Base-by-base conservation (phyloP, 2,888 invertebrate species). In the Nomada fabriciana region DNA sequence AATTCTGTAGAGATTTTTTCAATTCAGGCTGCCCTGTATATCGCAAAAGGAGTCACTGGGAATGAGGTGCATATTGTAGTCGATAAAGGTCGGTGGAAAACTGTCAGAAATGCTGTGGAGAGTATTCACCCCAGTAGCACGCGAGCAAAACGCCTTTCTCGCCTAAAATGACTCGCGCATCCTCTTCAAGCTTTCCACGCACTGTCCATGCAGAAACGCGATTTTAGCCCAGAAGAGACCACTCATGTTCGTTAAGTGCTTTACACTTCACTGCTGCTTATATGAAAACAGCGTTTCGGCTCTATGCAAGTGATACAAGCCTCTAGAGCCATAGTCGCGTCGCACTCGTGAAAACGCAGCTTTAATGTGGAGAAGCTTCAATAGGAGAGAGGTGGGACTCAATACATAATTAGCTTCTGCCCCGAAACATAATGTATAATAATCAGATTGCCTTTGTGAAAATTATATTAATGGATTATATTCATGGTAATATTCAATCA, bases 201-300 rank as follows among this genome's bases (percentile, higher is more conserved):
- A 43, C 57, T 43, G 55, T 69, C 43, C 69, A 57, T 23, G 43
- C 11, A 25, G 57, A 57, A 69, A 57, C 69, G 13, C 43, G 57
- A 69, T 69, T 69, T 69, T 69, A 25, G 13, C 23, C 43, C 43
- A n/a, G 25, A n/a, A 43, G 43, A 7, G 25, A 25, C 43, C 69
- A 69, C 69, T 57, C 53, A 7, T 43, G 55, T 25, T 67, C 36
- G 53, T 57, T 57, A 57, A 69, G 57, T 18, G 43, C 18, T 69
- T 69, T 43, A 43, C 43, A 13, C 69, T 43, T 18, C 23, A 55
- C 53, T 42, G 43, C 23, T 57, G 42, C 68, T 68, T 68, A 57
- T 3, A n/a, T 25, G 69, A 69, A 43, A 43, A 67, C 36, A 36
- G 15, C 9, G 15, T 47, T 69, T n/a, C 57, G 25, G 11, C 18